These are phyloP conservation scores for Papilio dardanus DNA, from an alignment of 1,140 invertebrate genomes.

Conservation along the genomic window DNA sequence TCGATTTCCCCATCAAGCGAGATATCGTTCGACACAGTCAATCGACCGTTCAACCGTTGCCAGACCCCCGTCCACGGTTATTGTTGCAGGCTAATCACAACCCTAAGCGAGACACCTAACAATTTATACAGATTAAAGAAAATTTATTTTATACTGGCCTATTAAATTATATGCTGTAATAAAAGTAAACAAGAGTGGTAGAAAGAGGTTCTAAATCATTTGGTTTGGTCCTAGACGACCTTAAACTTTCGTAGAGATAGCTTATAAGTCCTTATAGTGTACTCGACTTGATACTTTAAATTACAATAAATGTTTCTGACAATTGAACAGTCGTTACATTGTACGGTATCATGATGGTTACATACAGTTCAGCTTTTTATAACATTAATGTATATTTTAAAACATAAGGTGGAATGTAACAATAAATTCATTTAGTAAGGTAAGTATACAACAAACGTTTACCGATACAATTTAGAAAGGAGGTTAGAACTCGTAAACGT, in stretches of 20 bases:
- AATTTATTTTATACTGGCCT: background rate
- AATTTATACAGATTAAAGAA: background rate
- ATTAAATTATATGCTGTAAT: background rate
- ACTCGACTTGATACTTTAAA: too few species aligned
- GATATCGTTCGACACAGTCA: slow-evolving; percentile 19
- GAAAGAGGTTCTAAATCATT: too few species aligned
- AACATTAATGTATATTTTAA: background rate
- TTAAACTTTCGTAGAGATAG: too few species aligned
- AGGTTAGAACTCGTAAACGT: slow-evolving; percentile 57
- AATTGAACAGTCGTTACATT: background rate
- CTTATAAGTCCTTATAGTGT: too few species aligned
- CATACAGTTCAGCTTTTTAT: background rate
- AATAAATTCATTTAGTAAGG: slow-evolving; percentile 26
- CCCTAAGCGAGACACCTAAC: background rate
- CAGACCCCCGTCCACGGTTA: slow-evolving; percentile 12
- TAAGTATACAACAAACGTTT: slow-evolving; percentile 47
- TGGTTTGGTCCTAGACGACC: too few species aligned
- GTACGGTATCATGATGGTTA: background rate
- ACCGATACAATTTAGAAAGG: slow-evolving; percentile 54
- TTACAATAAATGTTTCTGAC: too few species aligned
- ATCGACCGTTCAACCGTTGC: slow-evolving; percentile 24
- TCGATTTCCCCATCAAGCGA: slow-evolving; percentile 32
- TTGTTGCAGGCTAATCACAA: slow-evolving; percentile 16
- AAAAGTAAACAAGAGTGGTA: too few species aligned
- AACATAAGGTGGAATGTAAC: background rate